Base-by-base conservation (phyloP, 2,888 invertebrate species). In the Melinaea menophilus region DNA sequence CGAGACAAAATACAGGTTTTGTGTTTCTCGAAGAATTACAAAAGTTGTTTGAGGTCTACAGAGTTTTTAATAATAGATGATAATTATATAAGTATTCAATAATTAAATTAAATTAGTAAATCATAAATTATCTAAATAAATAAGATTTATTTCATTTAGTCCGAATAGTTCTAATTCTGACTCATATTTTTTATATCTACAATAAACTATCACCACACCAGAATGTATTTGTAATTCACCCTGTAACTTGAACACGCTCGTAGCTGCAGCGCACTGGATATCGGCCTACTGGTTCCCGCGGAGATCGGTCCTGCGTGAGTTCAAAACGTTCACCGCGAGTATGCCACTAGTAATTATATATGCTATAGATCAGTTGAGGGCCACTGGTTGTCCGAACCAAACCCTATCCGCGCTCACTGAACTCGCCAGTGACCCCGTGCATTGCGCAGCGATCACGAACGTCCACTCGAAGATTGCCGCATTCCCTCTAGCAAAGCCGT, bases 251-350 rank as follows among this genome's bases (percentile, higher is more conserved):
- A 80, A 2, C 71, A 73, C 0, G 75, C 75, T 0, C 70, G 67
- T 2, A 54, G 56, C 45, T 84, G 80, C 68, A 71, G 66, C 0
- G 78, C 81, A 0, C 46, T 62, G 0, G 74, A 79, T 0, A 75
- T 88, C 45, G 71, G 66, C 31, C 3, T 73, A 0, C 58, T 85
- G 5, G 85, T 87, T 2, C 78, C 82, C 0, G 76, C 84, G 2
- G 85, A 85, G 5, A 86, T 89, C 4, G 90, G 90, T 58, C 88
- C 90, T 0, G 79, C 84, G 90, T 90, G 64, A 78, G 87, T 13
- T 13, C 22, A 5, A 41, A n/a, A 46, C 51, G 3, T 45, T 47
- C 37, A 7, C 11, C 7, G 7, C 7, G 11, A 7, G 9, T 9
- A 7, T 9, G 3, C 9, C 41, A 3, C 41, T 41, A 7, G 33